phyloP scores from a whole-genome alignment of 2,113 vertebrate genomes.

The Abramis brama region DNA sequence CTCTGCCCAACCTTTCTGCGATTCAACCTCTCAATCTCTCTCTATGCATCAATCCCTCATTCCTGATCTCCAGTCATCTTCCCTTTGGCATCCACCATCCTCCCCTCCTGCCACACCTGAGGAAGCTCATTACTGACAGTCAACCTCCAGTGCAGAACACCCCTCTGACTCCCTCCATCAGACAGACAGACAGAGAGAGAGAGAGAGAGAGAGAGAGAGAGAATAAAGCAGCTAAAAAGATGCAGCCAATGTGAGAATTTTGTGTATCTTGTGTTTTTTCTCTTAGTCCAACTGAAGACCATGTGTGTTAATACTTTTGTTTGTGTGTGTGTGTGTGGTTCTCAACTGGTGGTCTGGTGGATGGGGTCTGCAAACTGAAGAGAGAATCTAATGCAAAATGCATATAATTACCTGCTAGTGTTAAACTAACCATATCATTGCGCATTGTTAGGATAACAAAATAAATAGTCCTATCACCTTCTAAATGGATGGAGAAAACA shows the following conservation, averaged over 20 bases:
- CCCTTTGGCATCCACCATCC: constrained; percentile 15
- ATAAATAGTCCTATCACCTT: not conserved
- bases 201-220: not conserved
- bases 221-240: not conserved
- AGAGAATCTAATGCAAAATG: not conserved
- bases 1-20: constrained; percentile 10
- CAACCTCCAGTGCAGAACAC: constrained; percentile 12
- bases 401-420: not conserved
- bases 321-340: not conserved
- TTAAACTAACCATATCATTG: not conserved
- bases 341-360: not conserved
- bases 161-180: constrained; percentile 22
- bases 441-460: not conserved
- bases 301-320: not conserved
- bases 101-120: constrained; percentile 31
- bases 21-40: constrained; percentile 25
- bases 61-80: constrained; percentile 3
- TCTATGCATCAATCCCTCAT: not conserved
- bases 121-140: constrained; percentile 46
- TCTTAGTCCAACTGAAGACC: not conserved
- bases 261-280: not conserved
- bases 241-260: not conserved
- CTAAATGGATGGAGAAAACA: not conserved
- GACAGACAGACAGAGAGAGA: constrained; percentile 4
- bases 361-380: not conserved